Percentiles rank a stretch among this genome's conserved stretches.
phyloP scores from a whole-genome alignment of 30 jellyfish, hydroid and myxozoan genomes.

The Turritopsis dohrnii region DNA sequence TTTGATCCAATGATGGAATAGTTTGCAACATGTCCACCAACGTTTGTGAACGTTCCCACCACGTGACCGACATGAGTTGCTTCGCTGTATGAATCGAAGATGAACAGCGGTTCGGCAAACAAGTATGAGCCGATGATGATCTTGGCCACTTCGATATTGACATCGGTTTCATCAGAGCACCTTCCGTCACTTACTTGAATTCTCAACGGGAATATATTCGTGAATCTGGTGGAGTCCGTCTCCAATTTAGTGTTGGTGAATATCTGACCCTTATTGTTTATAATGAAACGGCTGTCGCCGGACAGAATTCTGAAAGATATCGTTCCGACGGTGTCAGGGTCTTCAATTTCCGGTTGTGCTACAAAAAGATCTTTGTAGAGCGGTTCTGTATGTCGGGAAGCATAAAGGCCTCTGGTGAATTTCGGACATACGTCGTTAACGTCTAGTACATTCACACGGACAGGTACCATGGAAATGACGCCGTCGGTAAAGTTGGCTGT shows the following conservation, averaged over 20 bases:
- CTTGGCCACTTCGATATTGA: conserved; percentile 30
- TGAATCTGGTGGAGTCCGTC: not conserved
- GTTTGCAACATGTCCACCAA: conserved; percentile 52
- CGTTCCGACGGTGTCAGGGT: conserved; percentile 33
- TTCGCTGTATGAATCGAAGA: conserved; percentile 31
- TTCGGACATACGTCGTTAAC: conserved; percentile 80
- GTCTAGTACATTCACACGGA: conserved; percentile 68
- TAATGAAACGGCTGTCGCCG: conserved; percentile 30
- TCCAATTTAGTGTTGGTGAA: not conserved
- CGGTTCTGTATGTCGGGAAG: conserved; percentile 28
- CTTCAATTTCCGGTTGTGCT: conserved; percentile 21
- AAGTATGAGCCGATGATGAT: conserved; percentile 26
- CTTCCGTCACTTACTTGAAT: conserved; percentile 58
- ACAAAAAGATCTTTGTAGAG: conserved; percentile 12
- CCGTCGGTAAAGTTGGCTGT: conserved; percentile 54
- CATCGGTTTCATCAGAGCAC: conserved; percentile 44
- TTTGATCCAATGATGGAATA: conserved; percentile 43
- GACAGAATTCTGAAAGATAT: conserved; percentile 25
- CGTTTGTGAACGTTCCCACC: conserved; percentile 26
- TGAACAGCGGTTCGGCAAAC: conserved; percentile 41
- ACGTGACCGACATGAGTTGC: conserved; percentile 35
- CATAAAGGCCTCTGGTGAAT: conserved; percentile 8
- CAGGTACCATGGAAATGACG: conserved; percentile 32
- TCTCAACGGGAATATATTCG: conserved; percentile 53
- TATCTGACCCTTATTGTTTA: conserved; percentile 31